Conservation (phyloP, 2,888 invertebrate genomes). For the Scaeva pyrastri region DNA sequence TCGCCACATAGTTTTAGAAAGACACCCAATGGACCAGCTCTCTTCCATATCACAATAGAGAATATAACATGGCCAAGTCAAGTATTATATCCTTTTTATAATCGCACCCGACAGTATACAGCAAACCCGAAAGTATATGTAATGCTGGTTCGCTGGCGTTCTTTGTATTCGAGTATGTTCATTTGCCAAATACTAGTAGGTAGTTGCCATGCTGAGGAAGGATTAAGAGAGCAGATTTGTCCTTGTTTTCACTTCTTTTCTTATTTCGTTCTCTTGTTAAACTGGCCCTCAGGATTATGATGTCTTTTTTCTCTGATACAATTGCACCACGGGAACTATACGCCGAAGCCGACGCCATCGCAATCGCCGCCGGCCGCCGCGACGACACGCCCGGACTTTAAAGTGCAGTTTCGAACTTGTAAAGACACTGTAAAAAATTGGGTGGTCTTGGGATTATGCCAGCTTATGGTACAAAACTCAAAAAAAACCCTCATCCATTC, state of each 20-base stretch:
- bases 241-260: conserved; percentile 69
- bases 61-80: no score
- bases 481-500: conserved; percentile 45
- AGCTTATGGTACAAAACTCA: conserved; percentile 26
- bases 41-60: no score
- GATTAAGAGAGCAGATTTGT: conserved; percentile 54
- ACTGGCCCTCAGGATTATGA: neutral
- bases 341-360: neutral
- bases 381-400: no score
- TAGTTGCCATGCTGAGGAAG: conserved; percentile 61
- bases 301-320: conserved; percentile 44
- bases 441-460: conserved; percentile 64
- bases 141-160: neutral
- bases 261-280: conserved; percentile 16
- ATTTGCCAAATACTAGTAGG: conserved; percentile 65
- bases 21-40: no score
- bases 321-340: conserved; percentile 29
- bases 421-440: conserved; percentile 64
- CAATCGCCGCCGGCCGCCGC: neutral
- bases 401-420: conserved; percentile 64
- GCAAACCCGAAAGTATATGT: neutral
- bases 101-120: no score
- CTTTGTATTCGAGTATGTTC: conserved; percentile 28
- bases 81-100: no score
- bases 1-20: neutral